phyloP scores from a whole-genome alignment of 2,113 vertebrate species.

The Gallinago media region DNA sequence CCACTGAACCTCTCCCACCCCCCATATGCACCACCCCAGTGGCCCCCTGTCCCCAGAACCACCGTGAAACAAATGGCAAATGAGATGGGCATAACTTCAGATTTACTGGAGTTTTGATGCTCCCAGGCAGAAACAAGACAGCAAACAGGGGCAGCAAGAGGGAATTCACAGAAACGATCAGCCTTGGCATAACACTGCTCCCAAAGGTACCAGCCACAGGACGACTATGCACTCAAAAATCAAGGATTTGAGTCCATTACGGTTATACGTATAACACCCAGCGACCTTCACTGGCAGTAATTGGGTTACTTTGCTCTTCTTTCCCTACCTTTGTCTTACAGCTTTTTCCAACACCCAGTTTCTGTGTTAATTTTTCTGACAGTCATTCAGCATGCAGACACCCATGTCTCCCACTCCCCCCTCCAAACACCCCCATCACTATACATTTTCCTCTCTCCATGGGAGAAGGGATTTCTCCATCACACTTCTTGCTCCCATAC shows the following conservation, averaged over 20 bases:
- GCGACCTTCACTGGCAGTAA: neutral
- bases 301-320: neutral
- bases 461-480: neutral
- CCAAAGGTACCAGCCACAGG: neutral
- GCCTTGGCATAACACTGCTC: neutral
- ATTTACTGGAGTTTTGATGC: neutral
- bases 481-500: neutral
- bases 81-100: neutral
- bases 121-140: neutral
- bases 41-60: neutral
- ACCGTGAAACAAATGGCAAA: neutral
- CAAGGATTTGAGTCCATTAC: neutral
- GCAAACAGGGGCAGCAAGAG: neutral
- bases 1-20: neutral
- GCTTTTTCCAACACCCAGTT: neutral
- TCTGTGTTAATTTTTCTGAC: neutral
- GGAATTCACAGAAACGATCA: neutral
- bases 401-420: neutral
- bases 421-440: neutral
- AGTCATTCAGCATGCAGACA: neutral
- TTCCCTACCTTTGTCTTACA: neutral
- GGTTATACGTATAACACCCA: rapidly evolving
- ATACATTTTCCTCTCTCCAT: neutral
- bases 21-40: rapidly evolving
- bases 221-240: neutral